Evolutionary conservation across 2,113 vertebrate species (phyloP).

Genomic region (Entosphenus tridentatus): DNA sequence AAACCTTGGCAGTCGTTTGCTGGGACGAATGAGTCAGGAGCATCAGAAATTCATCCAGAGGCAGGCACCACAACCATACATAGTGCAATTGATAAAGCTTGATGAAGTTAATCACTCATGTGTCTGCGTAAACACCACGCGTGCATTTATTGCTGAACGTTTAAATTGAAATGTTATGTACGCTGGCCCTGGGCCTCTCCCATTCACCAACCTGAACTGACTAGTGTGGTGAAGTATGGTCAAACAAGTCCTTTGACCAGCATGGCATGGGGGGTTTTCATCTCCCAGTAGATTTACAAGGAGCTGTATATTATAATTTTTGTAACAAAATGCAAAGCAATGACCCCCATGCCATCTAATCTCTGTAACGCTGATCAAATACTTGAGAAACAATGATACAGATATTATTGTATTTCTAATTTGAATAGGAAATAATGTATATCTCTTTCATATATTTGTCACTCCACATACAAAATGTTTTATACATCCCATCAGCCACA

Average conservation of each 20-base stretch:
- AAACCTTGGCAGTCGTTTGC: constrained; percentile 28
- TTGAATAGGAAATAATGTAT: not conserved
- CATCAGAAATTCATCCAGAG: constrained; percentile 32
- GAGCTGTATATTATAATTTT: not conserved
- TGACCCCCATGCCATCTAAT: not conserved
- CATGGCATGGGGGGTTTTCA: not conserved
- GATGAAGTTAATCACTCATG: not conserved
- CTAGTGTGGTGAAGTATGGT: not conserved
- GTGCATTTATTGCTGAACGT: not conserved
- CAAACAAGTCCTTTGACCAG: not conserved
- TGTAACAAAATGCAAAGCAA: not conserved
- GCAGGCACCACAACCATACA: constrained; percentile 15
- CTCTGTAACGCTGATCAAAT: not conserved
- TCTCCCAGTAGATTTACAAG: not conserved
- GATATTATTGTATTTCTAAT: not conserved
- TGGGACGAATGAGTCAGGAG: constrained; percentile 27
- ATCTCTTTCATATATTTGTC: not conserved
- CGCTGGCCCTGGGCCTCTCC: too few species aligned
- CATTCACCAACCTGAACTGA: not conserved
- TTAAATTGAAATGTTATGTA: not conserved
- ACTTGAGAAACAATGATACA: not conserved
- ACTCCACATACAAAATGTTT: not conserved
- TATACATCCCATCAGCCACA: not conserved
- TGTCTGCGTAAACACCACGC: not conserved
- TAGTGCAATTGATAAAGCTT: not conserved